Conservation (phyloP, 2,113 vertebrate species). For the Chaenogobius annularis region DNA sequence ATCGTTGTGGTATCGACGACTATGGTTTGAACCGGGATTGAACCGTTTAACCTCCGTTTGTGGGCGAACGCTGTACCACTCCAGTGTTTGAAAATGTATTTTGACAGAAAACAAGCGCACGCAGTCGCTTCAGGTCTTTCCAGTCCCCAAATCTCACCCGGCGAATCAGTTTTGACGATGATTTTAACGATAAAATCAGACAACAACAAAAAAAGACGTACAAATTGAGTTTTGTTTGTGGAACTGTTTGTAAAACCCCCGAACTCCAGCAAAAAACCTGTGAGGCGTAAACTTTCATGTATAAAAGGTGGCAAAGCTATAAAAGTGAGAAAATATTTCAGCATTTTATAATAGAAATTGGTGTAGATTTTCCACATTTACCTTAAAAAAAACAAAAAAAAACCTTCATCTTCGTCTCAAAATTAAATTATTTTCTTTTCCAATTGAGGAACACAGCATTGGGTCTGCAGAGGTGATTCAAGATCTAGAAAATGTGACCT, state of each 20-base stretch:
- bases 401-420: not conserved
- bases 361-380: constrained; percentile 36
- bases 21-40: not conserved
- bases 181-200: not conserved
- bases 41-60: not conserved
- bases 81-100: too few relatives aligned
- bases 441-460: constrained; percentile 55
- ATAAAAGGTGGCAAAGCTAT: constrained; percentile 60
- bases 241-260: constrained; percentile 31
- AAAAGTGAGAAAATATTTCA: constrained; percentile 67
- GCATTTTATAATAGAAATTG: constrained; percentile 63
- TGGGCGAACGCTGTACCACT: not conserved
- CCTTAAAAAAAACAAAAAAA: not conserved
- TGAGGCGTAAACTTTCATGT: constrained; percentile 66
- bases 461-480: constrained; percentile 53
- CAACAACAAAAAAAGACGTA: not conserved
- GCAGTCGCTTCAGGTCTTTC: not conserved
- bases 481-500: constrained; percentile 52
- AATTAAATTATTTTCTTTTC: constrained; percentile 36
- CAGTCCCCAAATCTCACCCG: constrained; percentile 32
- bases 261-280: constrained; percentile 38
- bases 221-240: not conserved
- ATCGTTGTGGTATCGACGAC: too few relatives aligned
- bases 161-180: not conserved
- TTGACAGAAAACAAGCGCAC: too few relatives aligned